phyloP scores from a whole-genome alignment of 1,140 invertebrate species.

The Ceratitis capitata region DNA sequence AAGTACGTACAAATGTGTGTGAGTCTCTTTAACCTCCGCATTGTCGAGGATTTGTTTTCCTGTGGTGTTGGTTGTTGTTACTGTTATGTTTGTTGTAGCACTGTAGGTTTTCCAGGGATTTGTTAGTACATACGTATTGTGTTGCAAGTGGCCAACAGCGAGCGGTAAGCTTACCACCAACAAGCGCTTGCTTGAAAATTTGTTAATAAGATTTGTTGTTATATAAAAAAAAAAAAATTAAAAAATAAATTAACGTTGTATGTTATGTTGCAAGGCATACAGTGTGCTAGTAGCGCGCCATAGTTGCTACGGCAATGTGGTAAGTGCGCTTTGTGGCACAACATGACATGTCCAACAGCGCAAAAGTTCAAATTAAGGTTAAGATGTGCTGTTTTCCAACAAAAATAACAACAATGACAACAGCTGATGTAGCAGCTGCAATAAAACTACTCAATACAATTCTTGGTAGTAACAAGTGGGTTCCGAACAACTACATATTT shows the following conservation, averaged over 20 bases:
- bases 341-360: constrained; percentile 35
- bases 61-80: no score
- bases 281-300: no score
- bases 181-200: constrained; percentile 12
- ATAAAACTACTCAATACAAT: no score
- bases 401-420: not conserved
- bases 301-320: not conserved
- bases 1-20: not conserved
- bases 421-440: not conserved
- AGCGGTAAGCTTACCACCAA: not conserved
- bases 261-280: no score
- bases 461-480: not conserved
- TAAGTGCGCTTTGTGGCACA: constrained; percentile 26
- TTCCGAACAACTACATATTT: not conserved
- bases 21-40: not conserved
- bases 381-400: constrained; percentile 11
- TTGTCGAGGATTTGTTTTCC: constrained; percentile 12
- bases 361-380: constrained; percentile 39
- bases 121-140: constrained; percentile 24
- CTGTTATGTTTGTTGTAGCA: not conserved
- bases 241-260: no score
- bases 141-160: constrained; percentile 1
- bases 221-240: constrained; percentile 28
- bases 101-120: constrained; percentile 22
- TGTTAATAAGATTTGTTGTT: constrained; percentile 28